These are phyloP conservation scores for Platalea minor DNA, from an alignment of 2,797 vertebrate genomes.

Conservation along the genomic window DNA sequence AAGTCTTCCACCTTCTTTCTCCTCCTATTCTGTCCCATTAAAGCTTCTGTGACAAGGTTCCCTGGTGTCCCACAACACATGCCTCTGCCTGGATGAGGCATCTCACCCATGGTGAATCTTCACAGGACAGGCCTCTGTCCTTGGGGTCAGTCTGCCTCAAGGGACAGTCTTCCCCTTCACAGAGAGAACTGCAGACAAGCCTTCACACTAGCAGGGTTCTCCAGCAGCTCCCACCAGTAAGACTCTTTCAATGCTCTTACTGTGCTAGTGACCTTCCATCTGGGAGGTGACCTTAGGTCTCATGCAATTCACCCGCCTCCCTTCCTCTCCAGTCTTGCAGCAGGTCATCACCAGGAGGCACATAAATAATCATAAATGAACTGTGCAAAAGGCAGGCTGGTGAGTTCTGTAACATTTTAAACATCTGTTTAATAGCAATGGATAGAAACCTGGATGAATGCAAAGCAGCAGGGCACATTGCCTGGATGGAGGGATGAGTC, in stretches of 20 bases:
- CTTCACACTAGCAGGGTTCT: background rate
- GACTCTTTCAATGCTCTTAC: background rate
- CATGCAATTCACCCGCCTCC: background rate
- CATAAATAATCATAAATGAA: background rate
- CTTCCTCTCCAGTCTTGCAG: background rate
- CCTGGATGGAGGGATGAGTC: background rate
- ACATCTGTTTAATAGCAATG: background rate
- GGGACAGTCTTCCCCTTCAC: background rate
- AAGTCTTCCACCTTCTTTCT: background rate
- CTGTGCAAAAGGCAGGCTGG: background rate
- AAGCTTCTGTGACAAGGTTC: background rate
- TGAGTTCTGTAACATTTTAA: background rate
- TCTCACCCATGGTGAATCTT: background rate
- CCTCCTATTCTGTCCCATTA: background rate
- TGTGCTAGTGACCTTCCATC: background rate
- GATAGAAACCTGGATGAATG: background rate
- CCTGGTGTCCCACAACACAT: background rate
- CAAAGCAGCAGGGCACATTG: background rate
- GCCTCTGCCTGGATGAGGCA: background rate
- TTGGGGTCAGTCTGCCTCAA: rapidly evolving
- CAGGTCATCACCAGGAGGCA: background rate
- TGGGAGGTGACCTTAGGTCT: background rate
- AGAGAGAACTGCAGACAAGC: background rate
- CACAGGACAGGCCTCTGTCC: background rate
- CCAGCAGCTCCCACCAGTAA: background rate